These are phyloP conservation scores for Graptemys geographica DNA, from an alignment of 2,797 vertebrate genomes.

Conservation along the genomic window DNA sequence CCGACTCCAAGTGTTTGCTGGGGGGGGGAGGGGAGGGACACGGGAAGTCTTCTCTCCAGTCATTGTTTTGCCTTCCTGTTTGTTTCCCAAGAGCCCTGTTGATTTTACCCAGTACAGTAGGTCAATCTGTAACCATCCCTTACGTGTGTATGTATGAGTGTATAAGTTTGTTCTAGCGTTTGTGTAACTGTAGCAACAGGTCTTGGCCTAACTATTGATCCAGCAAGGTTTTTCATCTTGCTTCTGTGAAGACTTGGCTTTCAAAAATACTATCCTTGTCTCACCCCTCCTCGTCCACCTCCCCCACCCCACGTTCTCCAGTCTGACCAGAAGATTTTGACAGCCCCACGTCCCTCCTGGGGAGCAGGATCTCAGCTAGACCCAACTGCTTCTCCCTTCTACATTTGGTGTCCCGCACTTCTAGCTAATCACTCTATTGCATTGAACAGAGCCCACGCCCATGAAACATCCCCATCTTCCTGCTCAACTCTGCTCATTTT, in stretches of 20 bases:
- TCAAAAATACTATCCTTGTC: constrained; percentile 49
- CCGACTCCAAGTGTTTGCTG: not conserved
- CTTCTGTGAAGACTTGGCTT: constrained; percentile 67
- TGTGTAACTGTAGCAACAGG: constrained; percentile 78
- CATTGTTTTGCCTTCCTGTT: not conserved
- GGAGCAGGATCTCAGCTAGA: not conserved
- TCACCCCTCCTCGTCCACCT: constrained; percentile 34
- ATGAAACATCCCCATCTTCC: not conserved
- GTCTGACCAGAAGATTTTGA: constrained; percentile 20
- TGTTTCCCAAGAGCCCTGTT: not conserved
- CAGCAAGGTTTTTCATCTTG: constrained; percentile 55
- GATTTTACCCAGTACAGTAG: not conserved
- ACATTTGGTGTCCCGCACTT: not conserved
- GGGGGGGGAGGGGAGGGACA: too few species aligned
- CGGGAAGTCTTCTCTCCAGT: not conserved
- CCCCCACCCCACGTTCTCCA: not conserved
- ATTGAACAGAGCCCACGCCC: rapidly evolving
- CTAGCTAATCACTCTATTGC: not conserved
- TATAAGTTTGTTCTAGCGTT: constrained; percentile 78
- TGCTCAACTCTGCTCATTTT: not conserved
- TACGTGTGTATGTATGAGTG: constrained; percentile 75
- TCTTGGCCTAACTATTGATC: constrained; percentile 68
- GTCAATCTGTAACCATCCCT: not conserved
- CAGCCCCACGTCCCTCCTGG: not conserved
- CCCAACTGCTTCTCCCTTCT: not conserved